Evolutionary conservation across 2,113 vertebrate genomes (phyloP).

Genomic region (Aramus guarauna): DNA sequence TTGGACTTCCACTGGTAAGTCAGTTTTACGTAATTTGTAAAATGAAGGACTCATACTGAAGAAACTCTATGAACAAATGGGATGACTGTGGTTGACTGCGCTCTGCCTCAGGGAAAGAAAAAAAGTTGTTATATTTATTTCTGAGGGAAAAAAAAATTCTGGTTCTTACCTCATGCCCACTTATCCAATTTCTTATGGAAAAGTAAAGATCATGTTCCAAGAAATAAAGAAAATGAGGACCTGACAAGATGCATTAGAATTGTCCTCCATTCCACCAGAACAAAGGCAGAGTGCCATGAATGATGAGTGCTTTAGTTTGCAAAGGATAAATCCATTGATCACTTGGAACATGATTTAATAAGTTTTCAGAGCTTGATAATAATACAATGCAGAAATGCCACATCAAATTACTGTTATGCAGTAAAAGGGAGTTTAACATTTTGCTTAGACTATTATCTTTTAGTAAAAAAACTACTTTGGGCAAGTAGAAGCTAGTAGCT

Average conservation of each 20-base stretch:
- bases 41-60: not conserved
- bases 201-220: slow-evolving; percentile 1
- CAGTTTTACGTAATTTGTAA: not conserved
- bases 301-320: not conserved
- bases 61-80: slow-evolving; percentile 5
- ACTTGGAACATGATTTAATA: slow-evolving; percentile 13
- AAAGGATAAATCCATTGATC: slow-evolving; percentile 45
- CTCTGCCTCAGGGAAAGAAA: not conserved
- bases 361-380: not conserved
- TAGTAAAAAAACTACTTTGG: not conserved
- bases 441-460: not conserved
- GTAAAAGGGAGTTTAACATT: not conserved
- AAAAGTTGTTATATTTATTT: not conserved
- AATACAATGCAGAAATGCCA: slow-evolving; percentile 18
- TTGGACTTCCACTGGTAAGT: not conserved
- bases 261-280: not conserved
- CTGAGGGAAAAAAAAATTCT: not conserved
- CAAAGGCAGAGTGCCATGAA: not conserved
- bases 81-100: not conserved
- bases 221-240: slow-evolving; percentile 14
- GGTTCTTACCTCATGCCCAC: not conserved
- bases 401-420: not conserved
- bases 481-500: not conserved
- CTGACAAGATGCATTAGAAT: slow-evolving; percentile 5
- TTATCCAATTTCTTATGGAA: not conserved